Evolutionary conservation across 2,888 invertebrate species (phyloP), one percentile per base, ranked within the genome.

Genomic region (Lingula anatina): DNA sequence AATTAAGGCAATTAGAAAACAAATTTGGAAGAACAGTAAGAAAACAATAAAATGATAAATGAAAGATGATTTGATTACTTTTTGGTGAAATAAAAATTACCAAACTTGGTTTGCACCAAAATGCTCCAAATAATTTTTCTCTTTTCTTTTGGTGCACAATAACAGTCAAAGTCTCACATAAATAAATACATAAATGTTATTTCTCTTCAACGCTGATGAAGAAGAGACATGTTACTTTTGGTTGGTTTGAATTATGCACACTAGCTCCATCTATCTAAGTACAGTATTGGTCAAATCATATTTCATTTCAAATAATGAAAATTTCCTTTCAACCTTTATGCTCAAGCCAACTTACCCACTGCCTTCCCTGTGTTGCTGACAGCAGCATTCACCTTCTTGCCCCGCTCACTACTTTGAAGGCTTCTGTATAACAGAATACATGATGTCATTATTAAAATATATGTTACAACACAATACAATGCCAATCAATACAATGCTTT

Each of bases 331-430:
- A n/a, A n/a, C n/a, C 36, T 1, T 7, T 31, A 5, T 31, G 2
- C 21, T 40, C 15, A 25, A 37, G 25, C 7, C 5, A 5, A 57
- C 64, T 51, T 46, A 66, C 73, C 75, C 5, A 87, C 86, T 62
- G 83, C 87, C 78, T 85, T 85, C 26, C 93, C 91, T 2, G 95
- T 94, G 54, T 87, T 88, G 46, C 86, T 86, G 75, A 95, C 90
- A 0, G 94, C 94, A 71, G 92, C 91, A 66, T 92, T 93, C 54
- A 95, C 82, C 78, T 93, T 93, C 47, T 93, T 83, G 0, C 94
- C 94, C 61, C 92, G 86, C 77, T 95, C 95, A 35, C 91, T 89
- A 68, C 87, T 91, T 65, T 93, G 91, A 88, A 95, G 91, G 21
- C 92, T 90, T 71, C 94, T 94, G 70, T 35, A 79, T 75, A 57